phyloP scores from a whole-genome alignment of 2,888 invertebrate genomes.

The Bimastos eiseni region DNA sequence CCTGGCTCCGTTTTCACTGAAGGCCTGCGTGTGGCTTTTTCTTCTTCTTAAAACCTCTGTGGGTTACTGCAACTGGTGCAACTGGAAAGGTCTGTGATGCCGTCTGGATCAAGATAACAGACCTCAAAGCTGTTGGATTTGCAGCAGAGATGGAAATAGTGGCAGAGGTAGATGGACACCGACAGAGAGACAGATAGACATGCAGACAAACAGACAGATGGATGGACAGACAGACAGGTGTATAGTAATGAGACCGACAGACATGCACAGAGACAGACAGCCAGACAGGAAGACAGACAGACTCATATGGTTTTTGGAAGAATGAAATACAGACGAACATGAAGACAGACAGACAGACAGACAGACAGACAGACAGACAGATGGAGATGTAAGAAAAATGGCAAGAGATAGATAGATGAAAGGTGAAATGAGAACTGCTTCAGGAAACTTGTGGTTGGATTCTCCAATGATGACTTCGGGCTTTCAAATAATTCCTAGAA shows the following conservation, averaged over 20 bases:
- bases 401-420: neutral
- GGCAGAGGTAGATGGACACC: neutral
- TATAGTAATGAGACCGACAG: too few relatives aligned
- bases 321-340: neutral
- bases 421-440: conserved; percentile 3
- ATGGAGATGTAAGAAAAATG: neutral
- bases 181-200: too few relatives aligned
- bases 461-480: neutral
- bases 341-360: neutral
- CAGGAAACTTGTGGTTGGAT: neutral
- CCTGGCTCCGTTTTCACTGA: neutral
- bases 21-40: neutral
- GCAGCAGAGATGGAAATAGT: neutral
- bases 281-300: neutral
- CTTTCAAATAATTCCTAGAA: neutral
- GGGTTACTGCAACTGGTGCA: neutral
- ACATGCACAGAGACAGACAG: too few relatives aligned
- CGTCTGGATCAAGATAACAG: neutral
- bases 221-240: too few relatives aligned
- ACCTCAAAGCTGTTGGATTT: neutral
- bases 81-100: neutral
- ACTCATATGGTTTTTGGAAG: neutral
- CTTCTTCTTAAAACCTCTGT: neutral
- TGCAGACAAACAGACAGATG: neutral
- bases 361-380: neutral